These are phyloP conservation scores for Oryzias dopingdopingensis DNA, from an alignment of 2,797 vertebrate species.

Conservation along the genomic window DNA sequence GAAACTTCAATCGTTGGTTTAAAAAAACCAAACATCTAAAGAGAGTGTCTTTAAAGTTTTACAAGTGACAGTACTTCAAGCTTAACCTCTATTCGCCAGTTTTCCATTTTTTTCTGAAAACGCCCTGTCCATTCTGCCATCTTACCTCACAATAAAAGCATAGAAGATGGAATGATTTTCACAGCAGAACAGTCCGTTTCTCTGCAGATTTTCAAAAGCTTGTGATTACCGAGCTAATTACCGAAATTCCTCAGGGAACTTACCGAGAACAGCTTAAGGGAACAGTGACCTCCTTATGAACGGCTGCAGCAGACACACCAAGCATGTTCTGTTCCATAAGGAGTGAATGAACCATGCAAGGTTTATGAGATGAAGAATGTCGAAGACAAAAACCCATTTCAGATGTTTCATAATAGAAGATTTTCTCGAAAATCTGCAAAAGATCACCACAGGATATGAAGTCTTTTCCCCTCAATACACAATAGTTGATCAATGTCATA, in stretches of 20 bases:
- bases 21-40: too few species aligned
- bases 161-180: constrained; percentile 37
- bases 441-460: too few species aligned
- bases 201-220: constrained; percentile 74
- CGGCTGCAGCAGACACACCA: constrained; percentile 34
- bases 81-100: constrained; percentile 2
- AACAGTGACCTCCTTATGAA: constrained; percentile 72
- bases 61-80: background rate
- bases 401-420: constrained; percentile 1
- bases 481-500: too few species aligned
- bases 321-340: constrained; percentile 52
- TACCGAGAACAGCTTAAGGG: constrained; percentile 51
- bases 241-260: constrained; percentile 74
- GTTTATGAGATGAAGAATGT: constrained; percentile 44
- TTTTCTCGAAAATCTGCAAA: background rate
- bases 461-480: too few species aligned
- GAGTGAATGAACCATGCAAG: constrained; percentile 32
- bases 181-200: constrained; percentile 65
- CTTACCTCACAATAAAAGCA: constrained; percentile 29
- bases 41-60: too few species aligned
- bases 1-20: too few species aligned
- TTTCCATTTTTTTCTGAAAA: background rate
- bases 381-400: constrained; percentile 20
- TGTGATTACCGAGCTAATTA: constrained; percentile 78
- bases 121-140: too few species aligned